Conservation (phyloP, 2,797 vertebrate genomes). For the Lagorchestes hirsutus region DNA sequence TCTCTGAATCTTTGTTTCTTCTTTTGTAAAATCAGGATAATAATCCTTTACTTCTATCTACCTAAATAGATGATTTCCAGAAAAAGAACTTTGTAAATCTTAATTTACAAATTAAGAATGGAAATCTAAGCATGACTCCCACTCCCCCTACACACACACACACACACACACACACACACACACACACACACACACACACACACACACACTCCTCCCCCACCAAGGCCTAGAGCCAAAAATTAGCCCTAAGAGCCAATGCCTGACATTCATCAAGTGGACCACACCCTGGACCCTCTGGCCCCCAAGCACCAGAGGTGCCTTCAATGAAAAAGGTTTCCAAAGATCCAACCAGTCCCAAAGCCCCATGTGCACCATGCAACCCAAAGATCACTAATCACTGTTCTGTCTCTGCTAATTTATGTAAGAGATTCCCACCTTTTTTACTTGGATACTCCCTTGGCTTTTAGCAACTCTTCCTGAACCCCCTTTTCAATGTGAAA, state of each 20-base stretch:
- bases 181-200: too few species aligned
- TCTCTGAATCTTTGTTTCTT: background rate
- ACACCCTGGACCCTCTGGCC: constrained; percentile 5
- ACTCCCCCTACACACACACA: background rate
- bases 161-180: too few species aligned
- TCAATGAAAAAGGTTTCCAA: background rate
- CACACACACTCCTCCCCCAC: background rate
- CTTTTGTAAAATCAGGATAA: background rate
- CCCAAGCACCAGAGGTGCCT: background rate
- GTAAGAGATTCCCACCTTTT: background rate
- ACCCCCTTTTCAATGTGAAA: background rate
- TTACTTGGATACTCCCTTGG: background rate
- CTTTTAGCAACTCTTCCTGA: background rate
- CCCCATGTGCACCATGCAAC: background rate
- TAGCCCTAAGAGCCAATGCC: background rate
- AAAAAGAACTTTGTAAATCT: background rate
- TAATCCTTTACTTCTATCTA: background rate
- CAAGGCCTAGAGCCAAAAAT: background rate
- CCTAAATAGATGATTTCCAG: background rate
- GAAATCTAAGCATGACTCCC: background rate
- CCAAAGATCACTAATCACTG: background rate
- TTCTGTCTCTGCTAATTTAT: background rate
- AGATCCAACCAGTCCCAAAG: background rate
- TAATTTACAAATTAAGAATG: background rate
- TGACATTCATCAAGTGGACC: background rate